A percentile compares a stretch with the other conserved stretches of the same genome.
Evolutionary conservation across 2,113 vertebrate genomes (phyloP).

Genomic region (Poecile atricapillus): DNA sequence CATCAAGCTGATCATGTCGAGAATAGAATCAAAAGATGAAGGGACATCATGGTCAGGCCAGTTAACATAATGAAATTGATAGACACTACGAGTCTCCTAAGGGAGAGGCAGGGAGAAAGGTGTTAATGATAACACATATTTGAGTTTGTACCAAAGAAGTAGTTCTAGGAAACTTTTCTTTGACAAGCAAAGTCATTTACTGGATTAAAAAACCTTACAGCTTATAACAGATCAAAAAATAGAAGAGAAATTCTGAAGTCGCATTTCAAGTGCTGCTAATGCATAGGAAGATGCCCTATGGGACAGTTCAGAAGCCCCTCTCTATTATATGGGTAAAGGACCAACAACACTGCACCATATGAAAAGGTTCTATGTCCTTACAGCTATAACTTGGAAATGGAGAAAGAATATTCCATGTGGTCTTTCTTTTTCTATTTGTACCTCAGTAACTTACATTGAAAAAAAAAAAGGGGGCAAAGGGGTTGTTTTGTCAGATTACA

Average conservation of each 20-base stretch:
- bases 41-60: conserved; percentile 99
- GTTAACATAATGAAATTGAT: conserved; percentile 98
- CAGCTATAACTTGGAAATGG: background rate
- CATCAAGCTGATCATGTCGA: conserved; percentile 98
- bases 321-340: background rate
- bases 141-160: background rate
- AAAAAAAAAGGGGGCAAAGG: background rate
- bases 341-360: background rate
- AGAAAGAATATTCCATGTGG: background rate
- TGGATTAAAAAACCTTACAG: background rate
- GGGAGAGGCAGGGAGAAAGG: background rate
- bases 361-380: background rate
- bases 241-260: background rate
- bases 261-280: background rate
- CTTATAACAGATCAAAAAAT: background rate
- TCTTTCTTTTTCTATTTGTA: background rate
- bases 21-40: conserved; percentile 95
- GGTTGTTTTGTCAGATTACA: background rate
- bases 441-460: background rate
- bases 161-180: background rate
- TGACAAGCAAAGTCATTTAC: background rate
- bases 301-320: background rate
- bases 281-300: background rate
- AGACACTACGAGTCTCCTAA: conserved; percentile 89
- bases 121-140: background rate